A percentile compares a stretch with the other conserved stretches of the same genome.
phyloP scores from a whole-genome alignment of 2,888 invertebrate species.

The Blomia tropicalis region DNA sequence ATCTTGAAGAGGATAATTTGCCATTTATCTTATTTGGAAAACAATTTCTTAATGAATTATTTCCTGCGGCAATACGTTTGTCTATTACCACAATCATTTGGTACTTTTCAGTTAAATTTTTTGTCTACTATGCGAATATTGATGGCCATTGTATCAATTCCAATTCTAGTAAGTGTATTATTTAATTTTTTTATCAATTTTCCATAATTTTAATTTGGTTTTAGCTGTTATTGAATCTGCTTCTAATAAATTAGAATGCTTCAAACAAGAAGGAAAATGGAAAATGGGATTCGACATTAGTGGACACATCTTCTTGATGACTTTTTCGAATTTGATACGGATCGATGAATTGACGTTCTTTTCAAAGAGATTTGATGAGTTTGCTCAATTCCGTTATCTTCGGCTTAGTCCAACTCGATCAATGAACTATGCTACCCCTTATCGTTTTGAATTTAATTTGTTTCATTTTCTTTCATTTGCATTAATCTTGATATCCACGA shows the following conservation, averaged over 20 bases:
- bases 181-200: neutral
- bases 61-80: neutral
- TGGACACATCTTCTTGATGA: constrained; percentile 8
- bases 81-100: constrained; percentile 23
- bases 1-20: neutral
- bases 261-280: neutral
- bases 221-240: neutral
- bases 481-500: neutral
- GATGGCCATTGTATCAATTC: neutral
- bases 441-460: neutral
- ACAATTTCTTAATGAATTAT: neutral
- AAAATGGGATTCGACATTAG: neutral
- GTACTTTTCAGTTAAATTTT: constrained; percentile 20
- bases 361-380: neutral
- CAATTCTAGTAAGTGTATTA: neutral
- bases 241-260: neutral
- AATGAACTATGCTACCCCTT: neutral
- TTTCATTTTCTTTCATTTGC: neutral
- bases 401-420: neutral
- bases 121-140: constrained; percentile 8
- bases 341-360: constrained; percentile 6
- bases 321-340: neutral
- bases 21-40: neutral
- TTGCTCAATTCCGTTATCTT: constrained; percentile 3
- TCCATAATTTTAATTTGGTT: neutral